phyloP scores from a whole-genome alignment of 64 coral and sea anemone genomes.

The Catalaphyllia jardinei region DNA sequence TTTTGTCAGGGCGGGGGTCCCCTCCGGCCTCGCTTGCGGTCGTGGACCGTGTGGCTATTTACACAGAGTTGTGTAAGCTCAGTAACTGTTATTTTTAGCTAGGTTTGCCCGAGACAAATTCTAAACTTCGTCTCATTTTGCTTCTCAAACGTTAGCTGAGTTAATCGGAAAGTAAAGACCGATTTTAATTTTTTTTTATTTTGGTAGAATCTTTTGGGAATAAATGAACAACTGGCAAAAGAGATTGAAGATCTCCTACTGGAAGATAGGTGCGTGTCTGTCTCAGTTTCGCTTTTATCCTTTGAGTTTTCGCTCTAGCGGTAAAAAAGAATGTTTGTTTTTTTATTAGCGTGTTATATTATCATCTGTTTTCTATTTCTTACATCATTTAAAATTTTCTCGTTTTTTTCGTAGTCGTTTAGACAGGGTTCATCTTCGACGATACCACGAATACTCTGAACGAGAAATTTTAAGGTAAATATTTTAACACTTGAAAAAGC shows the following conservation, averaged over 20 bases:
- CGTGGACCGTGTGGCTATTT: no score
- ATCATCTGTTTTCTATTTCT: background rate
- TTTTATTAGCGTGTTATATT: background rate
- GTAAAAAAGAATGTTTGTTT: background rate
- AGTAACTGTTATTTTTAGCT: background rate
- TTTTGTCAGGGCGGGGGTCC: no score
- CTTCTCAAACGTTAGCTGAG: background rate
- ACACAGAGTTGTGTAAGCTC: background rate
- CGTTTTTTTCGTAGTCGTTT: slow-evolving; percentile 47
- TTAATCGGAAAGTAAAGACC: background rate
- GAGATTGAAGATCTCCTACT: slow-evolving; percentile 81
- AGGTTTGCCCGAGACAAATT: no score
- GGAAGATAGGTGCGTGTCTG: slow-evolving; percentile 75
- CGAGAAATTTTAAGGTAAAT: slow-evolving; percentile 81
- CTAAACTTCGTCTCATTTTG: no score
- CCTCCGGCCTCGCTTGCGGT: no score
- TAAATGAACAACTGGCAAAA: slow-evolving; percentile 80
- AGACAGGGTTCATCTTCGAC: slow-evolving; percentile 85
- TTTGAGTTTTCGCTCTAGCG: background rate
- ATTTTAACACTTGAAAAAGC: background rate
- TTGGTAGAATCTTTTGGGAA: slow-evolving; percentile 84
- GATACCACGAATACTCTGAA: slow-evolving; percentile 95
- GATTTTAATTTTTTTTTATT: background rate
- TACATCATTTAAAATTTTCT: no score
- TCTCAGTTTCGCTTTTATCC: background rate